phyloP scores from a whole-genome alignment of 2,797 vertebrate species.

The Chromobotia macracanthus region DNA sequence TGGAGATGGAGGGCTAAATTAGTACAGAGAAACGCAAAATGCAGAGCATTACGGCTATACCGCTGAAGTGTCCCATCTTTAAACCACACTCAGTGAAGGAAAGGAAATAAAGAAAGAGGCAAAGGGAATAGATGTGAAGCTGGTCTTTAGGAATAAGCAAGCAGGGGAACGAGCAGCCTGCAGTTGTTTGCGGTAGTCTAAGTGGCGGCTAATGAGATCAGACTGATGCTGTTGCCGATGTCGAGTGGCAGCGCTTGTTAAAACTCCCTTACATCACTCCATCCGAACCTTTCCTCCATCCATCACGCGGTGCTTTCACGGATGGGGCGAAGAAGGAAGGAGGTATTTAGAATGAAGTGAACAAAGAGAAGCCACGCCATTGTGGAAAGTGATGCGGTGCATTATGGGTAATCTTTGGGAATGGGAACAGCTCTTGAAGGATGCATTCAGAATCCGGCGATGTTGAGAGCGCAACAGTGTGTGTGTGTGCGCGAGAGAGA shows the following conservation, averaged over 20 bases:
- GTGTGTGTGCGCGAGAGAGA: background rate
- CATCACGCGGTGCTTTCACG: conserved; percentile 52
- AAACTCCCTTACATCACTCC: conserved; percentile 74
- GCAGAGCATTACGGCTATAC: conserved; percentile 22
- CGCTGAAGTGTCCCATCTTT: conserved; percentile 24
- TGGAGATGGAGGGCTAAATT: background rate
- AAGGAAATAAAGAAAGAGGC: conserved; percentile 53
- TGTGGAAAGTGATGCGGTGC: conserved; percentile 21
- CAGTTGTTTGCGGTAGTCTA: conserved; percentile 79
- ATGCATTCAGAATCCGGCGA: background rate
- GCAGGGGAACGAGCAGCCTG: conserved; percentile 77
- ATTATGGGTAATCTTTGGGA: conserved; percentile 29
- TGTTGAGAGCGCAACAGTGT: background rate
- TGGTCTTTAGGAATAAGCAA: conserved; percentile 75
- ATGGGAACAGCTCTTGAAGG: conserved; percentile 12
- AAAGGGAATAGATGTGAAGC: conserved; percentile 72
- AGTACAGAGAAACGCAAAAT: background rate
- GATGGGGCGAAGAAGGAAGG: background rate
- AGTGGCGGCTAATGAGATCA: conserved; percentile 82
- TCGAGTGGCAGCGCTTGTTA: conserved; percentile 67
- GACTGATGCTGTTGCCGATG: conserved; percentile 76
- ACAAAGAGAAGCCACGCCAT: conserved; percentile 53
- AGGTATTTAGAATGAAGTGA: conserved; percentile 48
- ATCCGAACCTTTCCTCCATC: conserved; percentile 61
- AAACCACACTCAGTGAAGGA: conserved; percentile 8